phyloP scores from a whole-genome alignment of 1,140 invertebrate species.

The Magallana ariakensis region DNA sequence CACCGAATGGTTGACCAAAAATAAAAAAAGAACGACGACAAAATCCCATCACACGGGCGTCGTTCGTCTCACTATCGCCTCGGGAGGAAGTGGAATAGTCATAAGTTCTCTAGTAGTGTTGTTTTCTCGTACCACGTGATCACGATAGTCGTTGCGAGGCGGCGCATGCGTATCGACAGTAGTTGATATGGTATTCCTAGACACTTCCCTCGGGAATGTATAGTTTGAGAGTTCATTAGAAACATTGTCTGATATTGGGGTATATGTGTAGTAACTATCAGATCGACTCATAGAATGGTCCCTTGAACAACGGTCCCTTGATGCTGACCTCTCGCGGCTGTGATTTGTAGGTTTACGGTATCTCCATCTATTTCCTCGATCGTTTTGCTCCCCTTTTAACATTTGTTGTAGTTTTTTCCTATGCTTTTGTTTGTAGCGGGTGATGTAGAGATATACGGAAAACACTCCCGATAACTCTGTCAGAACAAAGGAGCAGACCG shows the following conservation, averaged over 20 bases:
- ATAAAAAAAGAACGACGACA: neutral
- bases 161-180: constrained; percentile 75
- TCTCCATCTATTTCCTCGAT: constrained; percentile 66
- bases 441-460: constrained; percentile 79
- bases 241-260: constrained; percentile 76
- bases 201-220: constrained; percentile 73
- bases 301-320: constrained; percentile 72
- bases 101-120: constrained; percentile 43
- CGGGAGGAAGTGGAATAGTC: constrained; percentile 55
- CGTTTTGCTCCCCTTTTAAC: constrained; percentile 67
- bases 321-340: constrained; percentile 71
- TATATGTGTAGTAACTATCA: constrained; percentile 79
- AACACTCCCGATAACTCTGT: constrained; percentile 79
- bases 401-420: constrained; percentile 74
- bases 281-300: constrained; percentile 75
- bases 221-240: constrained; percentile 78
- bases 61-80: constrained; percentile 53
- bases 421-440: constrained; percentile 76
- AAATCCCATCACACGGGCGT: constrained; percentile 44
- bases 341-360: constrained; percentile 66
- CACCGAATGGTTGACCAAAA: constrained; percentile 30
- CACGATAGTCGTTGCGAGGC: constrained; percentile 53
- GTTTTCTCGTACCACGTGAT: constrained; percentile 47
- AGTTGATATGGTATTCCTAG: constrained; percentile 77
- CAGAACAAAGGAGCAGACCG: constrained; percentile 76